phyloP scores from a whole-genome alignment of 2,888 invertebrate species.

The Phortica okadai region DNA sequence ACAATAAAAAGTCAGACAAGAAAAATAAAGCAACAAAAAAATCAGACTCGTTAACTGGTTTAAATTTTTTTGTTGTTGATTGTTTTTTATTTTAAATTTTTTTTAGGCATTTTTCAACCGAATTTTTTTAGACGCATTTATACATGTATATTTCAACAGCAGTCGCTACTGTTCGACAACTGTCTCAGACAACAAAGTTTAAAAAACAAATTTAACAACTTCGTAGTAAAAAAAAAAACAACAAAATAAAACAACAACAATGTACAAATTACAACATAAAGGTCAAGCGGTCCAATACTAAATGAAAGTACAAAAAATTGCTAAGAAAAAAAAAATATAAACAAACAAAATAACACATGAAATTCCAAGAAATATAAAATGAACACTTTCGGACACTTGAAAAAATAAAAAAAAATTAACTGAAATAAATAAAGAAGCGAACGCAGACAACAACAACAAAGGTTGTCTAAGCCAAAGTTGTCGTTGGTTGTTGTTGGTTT shows the following conservation, averaged over 20 bases:
- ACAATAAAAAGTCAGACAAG: background rate
- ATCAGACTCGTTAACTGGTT: background rate
- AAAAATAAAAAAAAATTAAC: slow-evolving; percentile 38
- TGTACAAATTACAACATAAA: slow-evolving; percentile 24
- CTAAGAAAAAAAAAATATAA: slow-evolving; percentile 58
- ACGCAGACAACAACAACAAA: background rate
- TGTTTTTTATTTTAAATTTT: background rate
- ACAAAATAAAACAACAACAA: slow-evolving; percentile 41
- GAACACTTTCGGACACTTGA: slow-evolving; percentile 54
- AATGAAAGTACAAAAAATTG: slow-evolving; percentile 35
- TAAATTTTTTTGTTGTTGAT: background rate
- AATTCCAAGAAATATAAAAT: slow-evolving; percentile 59
- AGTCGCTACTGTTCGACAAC: background rate
- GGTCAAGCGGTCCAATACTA: background rate
- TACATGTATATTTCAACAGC: background rate
- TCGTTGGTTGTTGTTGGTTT: background rate
- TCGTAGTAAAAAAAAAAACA: slow-evolving; percentile 42
- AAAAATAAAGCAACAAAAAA: background rate
- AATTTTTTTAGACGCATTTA: background rate
- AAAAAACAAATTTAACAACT: slow-evolving; percentile 45
- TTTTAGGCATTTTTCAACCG: too few relatives aligned
- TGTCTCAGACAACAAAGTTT: slow-evolving; percentile 25
- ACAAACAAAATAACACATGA: slow-evolving; percentile 35
- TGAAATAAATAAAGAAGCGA: background rate
- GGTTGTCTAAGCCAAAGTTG: background rate